Percentiles rank a stretch among this genome's conserved stretches.
phyloP scores from a whole-genome alignment of 2,888 invertebrate species.

The Mycogona germanica region DNA sequence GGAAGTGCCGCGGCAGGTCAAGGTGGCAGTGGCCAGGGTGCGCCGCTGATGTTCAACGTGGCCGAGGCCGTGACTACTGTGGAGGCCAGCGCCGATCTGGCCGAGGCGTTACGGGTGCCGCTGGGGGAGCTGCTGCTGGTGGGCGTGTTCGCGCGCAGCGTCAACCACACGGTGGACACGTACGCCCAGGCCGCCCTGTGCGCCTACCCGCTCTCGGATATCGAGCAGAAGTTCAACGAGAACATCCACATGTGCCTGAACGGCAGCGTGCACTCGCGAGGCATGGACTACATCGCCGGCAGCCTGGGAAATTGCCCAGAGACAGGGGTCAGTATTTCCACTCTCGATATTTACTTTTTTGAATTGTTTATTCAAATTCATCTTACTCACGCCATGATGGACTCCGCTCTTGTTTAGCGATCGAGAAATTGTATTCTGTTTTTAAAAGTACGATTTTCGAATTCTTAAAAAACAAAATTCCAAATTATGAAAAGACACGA shows the following conservation, averaged over 20 bases:
- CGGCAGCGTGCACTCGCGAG: conserved; percentile 82
- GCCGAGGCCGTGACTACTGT: conserved; percentile 86
- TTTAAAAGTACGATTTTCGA: too few relatives aligned
- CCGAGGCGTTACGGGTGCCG: conserved; percentile 52
- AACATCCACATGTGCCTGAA: conserved; percentile 97
- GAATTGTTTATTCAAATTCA: not conserved
- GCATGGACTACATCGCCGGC: conserved; percentile 82
- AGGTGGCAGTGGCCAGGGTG: conserved; percentile 47
- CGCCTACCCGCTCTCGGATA: conserved; percentile 77
- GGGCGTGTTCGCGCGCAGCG: conserved; percentile 78
- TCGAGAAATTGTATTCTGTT: too few relatives aligned
- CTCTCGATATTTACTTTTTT: not conserved
- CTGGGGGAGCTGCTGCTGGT: conserved; percentile 69
- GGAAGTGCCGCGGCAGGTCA: too few relatives aligned
- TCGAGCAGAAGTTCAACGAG: conserved; percentile 85
- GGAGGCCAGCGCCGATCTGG: conserved; percentile 44
- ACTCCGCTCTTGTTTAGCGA: too few relatives aligned
- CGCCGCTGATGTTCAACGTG: conserved; percentile 76
- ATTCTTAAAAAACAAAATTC: too few relatives aligned
- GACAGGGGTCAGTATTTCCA: conserved; percentile 51
- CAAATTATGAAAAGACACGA: too few relatives aligned
- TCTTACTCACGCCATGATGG: too few relatives aligned
- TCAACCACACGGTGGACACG: conserved; percentile 73
- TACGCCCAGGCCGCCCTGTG: conserved; percentile 78
- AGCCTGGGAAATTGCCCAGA: conserved; percentile 82